Base-by-base conservation (phyloP, 2,888 invertebrate genomes). In the Metellina segmentata region DNA sequence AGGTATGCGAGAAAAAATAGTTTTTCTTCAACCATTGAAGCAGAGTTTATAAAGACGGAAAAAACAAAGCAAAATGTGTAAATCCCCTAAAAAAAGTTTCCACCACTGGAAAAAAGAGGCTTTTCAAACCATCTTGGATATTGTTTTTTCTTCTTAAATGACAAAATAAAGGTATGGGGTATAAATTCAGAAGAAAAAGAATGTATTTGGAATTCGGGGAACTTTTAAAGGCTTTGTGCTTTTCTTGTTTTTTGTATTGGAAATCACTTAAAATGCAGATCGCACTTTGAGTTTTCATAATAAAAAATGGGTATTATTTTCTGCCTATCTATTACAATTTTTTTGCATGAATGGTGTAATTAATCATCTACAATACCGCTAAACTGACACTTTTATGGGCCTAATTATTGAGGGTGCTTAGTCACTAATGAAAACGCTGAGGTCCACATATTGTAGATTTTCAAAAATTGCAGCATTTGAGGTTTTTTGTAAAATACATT, bases 191-290 rank as follows among this genome's bases (percentile, higher is more conserved):
- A 9, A 61, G 61, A 16, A 61, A 61, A 61, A 9, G 11, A 61
- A 61, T 61, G 61, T 9, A 16, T 61, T 61, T 1, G 7, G 16
- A 16, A 61, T 16, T 61, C 61, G 5, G 61, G 13, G 61, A 61
- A 9, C 13, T 5, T 8, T 9, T 9, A 5, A 61, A 61, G 16
- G 7, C 61, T 61, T 61, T 61, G 61, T 9, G 11, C 16, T 61
- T 5, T 69, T 61, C 20, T 34, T 34, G n/a, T 34, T 34, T 34
- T 34, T 34, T 61, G 4, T 20, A n/a, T 34, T 34, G n/a, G 20
- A 34, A 48, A 61, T 11, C 79, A 79, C 79, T 79, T 79, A 79
- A 79, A 79, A 61, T 61, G 61, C 79, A 79, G 13, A 61, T 61
- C 13, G 16, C 53, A 79, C 61, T 53, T 79, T 34, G 34, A 61